Evolutionary conservation across 2,113 vertebrate species (phyloP).

Genomic region (Craseonycteris thonglongyai): DNA sequence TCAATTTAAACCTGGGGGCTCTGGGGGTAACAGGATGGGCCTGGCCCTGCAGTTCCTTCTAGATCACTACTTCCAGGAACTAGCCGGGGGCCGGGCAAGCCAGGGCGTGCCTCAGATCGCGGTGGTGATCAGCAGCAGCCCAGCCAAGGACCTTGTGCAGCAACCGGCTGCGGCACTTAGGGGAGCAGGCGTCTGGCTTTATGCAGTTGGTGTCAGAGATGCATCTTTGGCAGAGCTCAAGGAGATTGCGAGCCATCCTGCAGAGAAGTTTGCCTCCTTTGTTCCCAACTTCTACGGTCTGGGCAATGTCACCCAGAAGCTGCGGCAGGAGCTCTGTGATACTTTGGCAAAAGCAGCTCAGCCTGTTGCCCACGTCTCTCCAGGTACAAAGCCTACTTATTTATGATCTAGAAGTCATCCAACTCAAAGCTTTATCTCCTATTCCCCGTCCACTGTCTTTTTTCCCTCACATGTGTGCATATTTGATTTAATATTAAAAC

Average conservation of each 20-base stretch:
- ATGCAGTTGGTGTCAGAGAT: slow-evolving; percentile 54
- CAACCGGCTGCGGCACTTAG: slow-evolving; percentile 16
- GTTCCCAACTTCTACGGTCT: slow-evolving; percentile 73
- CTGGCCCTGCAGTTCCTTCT: slow-evolving; percentile 66
- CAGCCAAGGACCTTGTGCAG: slow-evolving; percentile 52
- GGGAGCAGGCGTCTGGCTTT: slow-evolving; percentile 64
- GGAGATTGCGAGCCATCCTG: slow-evolving; percentile 76
- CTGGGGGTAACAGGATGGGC: slow-evolving; percentile 56
- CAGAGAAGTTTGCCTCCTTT: slow-evolving; percentile 74
- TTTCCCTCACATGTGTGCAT: background rate
- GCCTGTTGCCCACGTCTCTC: slow-evolving; percentile 28
- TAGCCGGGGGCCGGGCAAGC: slow-evolving; percentile 45
- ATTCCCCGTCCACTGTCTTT: too few species aligned
- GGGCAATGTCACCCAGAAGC: slow-evolving; percentile 58
- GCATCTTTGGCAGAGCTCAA: slow-evolving; percentile 71
- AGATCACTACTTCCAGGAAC: slow-evolving; percentile 65
- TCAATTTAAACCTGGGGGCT: slow-evolving; percentile 45
- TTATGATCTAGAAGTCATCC: background rate
- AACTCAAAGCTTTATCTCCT: background rate
- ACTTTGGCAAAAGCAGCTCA: slow-evolving; percentile 73
- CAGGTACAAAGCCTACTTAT: slow-evolving; percentile 55
- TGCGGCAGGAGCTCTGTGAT: slow-evolving; percentile 80
- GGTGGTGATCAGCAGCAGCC: slow-evolving; percentile 62
- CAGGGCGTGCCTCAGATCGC: slow-evolving; percentile 63
- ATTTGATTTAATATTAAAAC: background rate